Base-by-base conservation (phyloP, 2,888 invertebrate genomes). In the Slavum lentiscoides region DNA sequence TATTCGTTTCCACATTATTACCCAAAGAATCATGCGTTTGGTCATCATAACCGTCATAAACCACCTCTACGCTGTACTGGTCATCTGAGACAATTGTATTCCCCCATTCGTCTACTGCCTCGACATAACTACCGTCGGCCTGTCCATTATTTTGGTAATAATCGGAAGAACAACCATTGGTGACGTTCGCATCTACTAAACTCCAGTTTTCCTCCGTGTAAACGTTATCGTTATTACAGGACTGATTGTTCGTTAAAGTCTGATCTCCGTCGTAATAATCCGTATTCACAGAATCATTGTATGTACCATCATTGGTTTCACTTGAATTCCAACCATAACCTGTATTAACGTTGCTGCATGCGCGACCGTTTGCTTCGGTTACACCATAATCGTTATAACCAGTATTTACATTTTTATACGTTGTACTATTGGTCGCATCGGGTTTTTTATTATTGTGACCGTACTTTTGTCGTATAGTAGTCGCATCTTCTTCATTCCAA, bases 261-360 rank as follows among this genome's bases (percentile, higher is more conserved):
- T 15, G 61, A 7, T 73, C 49, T 21, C 58, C 39, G 43, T 73
- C 17, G 7, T 8, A 9, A 61, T 61, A 73, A 72, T 61, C n/a
- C 6, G 19, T 82, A 55, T 55, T 55, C 19, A n/a, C 83, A 82
- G 9, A 7, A 49, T 2, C 85, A 13, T 84, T 84, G 17, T 84
- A 82, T 6, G 85, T 84, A 84, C 82, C 59, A 5, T 83, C 83
- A n/a, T 83, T 82, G 21, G 82, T 66, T 15, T 82, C 66, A 23
- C 83, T 82, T 21, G 83, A 80, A 11, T 82, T 82, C 66, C 84
- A 83, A 58, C 37, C 58, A 11, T 19, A 7, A 58, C 58, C 19
- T 21, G 23, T 82, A 15, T 15, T 53, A 11, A 30, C 83, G 82
- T 3, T 85, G 13, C 84, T 84, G 19, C 84, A 82, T 6, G 85